Conservation (phyloP, 2,113 vertebrate species). For the Melanocharis versteri region DNA sequence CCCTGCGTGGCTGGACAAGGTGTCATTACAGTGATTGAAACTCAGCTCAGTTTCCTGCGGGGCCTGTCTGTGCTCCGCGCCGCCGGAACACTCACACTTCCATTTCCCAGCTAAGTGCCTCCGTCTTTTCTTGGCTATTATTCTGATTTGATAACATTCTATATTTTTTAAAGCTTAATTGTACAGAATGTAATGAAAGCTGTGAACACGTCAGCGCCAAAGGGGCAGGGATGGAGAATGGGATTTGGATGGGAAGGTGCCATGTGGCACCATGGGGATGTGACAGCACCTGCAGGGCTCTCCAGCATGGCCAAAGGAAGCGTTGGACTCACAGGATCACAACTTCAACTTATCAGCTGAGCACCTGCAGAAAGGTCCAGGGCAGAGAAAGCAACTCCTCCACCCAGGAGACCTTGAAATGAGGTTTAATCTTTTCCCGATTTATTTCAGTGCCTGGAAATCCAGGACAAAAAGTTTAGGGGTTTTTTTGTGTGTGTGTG, state of each 20-base stretch:
- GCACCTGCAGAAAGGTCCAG: not conserved
- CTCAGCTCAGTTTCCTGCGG: not conserved
- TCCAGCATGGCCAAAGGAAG: not conserved
- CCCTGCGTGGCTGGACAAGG: not conserved
- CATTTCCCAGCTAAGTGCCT: not conserved
- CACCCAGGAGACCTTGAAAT: not conserved
- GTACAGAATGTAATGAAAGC: not conserved
- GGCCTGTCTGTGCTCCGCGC: not conserved
- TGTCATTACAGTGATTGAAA: not conserved
- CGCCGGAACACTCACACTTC: not conserved
- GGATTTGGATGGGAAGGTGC: not conserved
- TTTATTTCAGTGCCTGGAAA: not conserved
- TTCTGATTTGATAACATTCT: not conserved
- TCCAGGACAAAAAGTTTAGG: not conserved
- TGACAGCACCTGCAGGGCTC: not conserved
- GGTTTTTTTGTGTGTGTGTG: not conserved
- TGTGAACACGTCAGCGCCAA: rapidly evolving
- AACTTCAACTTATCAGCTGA: not conserved
- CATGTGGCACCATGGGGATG: rapidly evolving
- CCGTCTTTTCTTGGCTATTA: not conserved
- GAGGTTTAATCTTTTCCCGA: not conserved
- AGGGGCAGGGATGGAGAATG: not conserved
- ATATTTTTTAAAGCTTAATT: not conserved
- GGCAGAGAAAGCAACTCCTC: not conserved
- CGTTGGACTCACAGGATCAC: rapidly evolving